A percentile compares a stretch with the other conserved stretches of the same genome.
Evolutionary conservation across 2,113 vertebrate genomes (phyloP).

Genomic region (Ailuropoda melanoleuca): DNA sequence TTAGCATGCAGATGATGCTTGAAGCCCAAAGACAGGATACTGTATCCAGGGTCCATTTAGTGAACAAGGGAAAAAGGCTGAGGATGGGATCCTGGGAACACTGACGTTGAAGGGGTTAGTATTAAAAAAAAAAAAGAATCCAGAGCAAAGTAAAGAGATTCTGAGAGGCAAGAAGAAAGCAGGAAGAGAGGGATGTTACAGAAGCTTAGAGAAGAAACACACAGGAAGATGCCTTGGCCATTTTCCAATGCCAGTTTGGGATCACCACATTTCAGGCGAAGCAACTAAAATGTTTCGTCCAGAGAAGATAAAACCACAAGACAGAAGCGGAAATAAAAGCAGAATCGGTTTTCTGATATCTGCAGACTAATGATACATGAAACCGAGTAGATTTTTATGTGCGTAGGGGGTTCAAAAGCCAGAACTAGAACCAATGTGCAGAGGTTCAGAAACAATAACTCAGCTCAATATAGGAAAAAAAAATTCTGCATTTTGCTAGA

Average conservation of each 20-base stretch:
- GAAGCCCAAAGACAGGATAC: neutral
- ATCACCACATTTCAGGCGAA: neutral
- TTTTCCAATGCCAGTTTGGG: neutral
- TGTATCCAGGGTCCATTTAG: neutral
- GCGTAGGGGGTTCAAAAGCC: neutral
- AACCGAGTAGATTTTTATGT: neutral
- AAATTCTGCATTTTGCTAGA: neutral
- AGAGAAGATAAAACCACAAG: neutral
- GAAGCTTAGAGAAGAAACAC: neutral
- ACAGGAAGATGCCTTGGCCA: rapidly evolving
- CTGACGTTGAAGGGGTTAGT: neutral
- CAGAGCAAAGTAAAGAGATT: neutral
- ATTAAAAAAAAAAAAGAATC: neutral
- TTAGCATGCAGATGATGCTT: neutral
- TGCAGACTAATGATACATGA: neutral
- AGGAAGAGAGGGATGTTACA: neutral
- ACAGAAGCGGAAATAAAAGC: neutral
- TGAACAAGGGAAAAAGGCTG: neutral
- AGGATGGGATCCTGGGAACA: neutral
- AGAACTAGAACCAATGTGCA: neutral
- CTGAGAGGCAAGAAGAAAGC: neutral
- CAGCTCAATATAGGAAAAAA: neutral
- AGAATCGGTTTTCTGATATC: neutral
- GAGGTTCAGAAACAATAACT: neutral
- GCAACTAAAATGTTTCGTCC: neutral